Percentiles rank a stretch among this genome's conserved stretches.
Evolutionary conservation across 1,140 invertebrate species (phyloP).

Genomic region (Rhyacophila brunnea): DNA sequence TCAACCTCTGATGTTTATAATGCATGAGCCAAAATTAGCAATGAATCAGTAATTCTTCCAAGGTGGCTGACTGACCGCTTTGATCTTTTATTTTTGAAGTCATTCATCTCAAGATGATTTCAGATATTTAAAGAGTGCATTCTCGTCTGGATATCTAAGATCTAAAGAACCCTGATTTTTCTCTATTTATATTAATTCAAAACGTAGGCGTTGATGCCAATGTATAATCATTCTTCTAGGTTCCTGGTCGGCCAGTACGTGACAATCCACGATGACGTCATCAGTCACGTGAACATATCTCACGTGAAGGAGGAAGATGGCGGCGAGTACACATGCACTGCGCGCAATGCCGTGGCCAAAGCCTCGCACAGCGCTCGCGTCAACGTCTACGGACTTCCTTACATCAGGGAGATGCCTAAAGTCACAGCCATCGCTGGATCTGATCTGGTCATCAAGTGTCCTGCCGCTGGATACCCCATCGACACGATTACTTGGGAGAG

Average conservation of each 20-base stretch:
- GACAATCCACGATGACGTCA: slow-evolving; percentile 87
- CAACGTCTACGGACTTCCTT: slow-evolving; percentile 89
- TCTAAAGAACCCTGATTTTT: no score
- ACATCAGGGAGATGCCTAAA: slow-evolving; percentile 87
- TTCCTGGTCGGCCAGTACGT: slow-evolving; percentile 89
- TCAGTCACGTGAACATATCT: slow-evolving; percentile 93
- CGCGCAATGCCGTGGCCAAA: slow-evolving; percentile 75
- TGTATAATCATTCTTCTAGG: no score
- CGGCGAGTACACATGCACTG: slow-evolving; percentile 86
- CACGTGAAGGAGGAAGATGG: slow-evolving; percentile 86
- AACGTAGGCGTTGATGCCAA: no score
- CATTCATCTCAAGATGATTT: no score
- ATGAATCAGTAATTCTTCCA: no score
- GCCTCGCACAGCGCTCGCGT: slow-evolving; percentile 79
- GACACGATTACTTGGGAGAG: slow-evolving; percentile 85
- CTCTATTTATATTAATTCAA: no score
- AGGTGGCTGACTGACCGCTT: no score
- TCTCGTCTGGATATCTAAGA: no score
- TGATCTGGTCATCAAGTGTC: slow-evolving; percentile 84
- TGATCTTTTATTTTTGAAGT: no score
- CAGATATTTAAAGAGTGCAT: no score
- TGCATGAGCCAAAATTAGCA: no score
- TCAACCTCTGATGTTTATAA: no score
- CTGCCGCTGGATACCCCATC: slow-evolving; percentile 90
- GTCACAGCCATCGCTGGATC: slow-evolving; percentile 86